A percentile compares a stretch with the other conserved stretches of the same genome.
phyloP scores from a whole-genome alignment of 2,797 vertebrate species.

The Pelodytes ibericus region DNA sequence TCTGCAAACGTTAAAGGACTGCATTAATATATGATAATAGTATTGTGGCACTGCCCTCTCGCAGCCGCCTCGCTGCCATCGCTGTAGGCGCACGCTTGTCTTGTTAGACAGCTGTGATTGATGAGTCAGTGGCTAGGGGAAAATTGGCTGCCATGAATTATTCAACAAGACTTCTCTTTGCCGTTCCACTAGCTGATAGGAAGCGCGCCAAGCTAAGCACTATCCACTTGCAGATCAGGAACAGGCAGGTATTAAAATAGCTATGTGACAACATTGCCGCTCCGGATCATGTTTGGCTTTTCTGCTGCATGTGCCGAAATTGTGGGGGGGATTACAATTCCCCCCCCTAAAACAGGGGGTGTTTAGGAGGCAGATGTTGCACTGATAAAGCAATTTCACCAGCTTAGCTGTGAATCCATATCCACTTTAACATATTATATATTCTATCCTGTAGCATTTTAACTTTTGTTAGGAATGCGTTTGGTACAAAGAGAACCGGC shows the following conservation, averaged over 20 bases:
- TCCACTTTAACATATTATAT: slow-evolving; percentile 39
- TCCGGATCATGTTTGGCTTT: slow-evolving; percentile 81
- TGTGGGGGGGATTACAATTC: slow-evolving; percentile 42
- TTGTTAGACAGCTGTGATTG: slow-evolving; percentile 92
- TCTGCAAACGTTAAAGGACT: neutral
- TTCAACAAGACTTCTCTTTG: slow-evolving; percentile 94
- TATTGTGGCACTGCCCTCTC: slow-evolving; percentile 22
- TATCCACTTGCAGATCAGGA: slow-evolving; percentile 95
- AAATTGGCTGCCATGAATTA: slow-evolving; percentile 94
- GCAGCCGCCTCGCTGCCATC: slow-evolving; percentile 80
- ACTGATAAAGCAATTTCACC: slow-evolving; percentile 75
- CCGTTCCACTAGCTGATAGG: slow-evolving; percentile 93
- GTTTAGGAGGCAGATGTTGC: slow-evolving; percentile 76
- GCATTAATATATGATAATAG: slow-evolving; percentile 27
- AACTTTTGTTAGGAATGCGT: neutral
- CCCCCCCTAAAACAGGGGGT: slow-evolving; percentile 58
- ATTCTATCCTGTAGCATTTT: neutral
- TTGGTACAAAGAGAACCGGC: neutral
- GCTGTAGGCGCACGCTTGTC: slow-evolving; percentile 64
- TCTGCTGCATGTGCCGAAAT: slow-evolving; percentile 78
- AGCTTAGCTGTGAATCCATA: slow-evolving; percentile 75
- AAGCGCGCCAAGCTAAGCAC: slow-evolving; percentile 92
- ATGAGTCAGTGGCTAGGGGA: slow-evolving; percentile 94
- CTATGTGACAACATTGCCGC: slow-evolving; percentile 80
- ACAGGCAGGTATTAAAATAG: slow-evolving; percentile 93